phyloP scores from a whole-genome alignment of 2,113 vertebrate genomes.

The Brachionichthys hirsutus region DNA sequence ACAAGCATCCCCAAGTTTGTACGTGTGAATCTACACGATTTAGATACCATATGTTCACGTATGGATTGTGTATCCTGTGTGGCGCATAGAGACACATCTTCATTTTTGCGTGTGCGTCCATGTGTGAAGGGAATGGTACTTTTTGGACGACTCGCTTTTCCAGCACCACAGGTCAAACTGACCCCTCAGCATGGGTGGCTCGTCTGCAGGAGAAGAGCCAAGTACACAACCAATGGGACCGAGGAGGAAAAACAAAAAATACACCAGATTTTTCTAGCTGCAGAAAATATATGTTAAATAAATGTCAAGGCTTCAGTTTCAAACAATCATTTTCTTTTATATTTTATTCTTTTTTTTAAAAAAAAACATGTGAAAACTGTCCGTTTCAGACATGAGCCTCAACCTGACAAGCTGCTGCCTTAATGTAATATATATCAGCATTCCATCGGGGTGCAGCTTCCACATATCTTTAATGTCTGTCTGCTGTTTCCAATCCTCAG shows the following conservation, averaged over 20 bases:
- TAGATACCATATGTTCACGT: conserved; percentile 16
- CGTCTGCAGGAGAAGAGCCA: conserved; percentile 40
- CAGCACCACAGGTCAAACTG: conserved; percentile 50
- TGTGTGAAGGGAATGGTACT: conserved; percentile 14
- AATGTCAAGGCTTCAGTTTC: neutral
- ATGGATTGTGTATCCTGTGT: conserved; percentile 30
- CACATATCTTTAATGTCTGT: conserved; percentile 11
- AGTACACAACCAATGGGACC: conserved; percentile 42
- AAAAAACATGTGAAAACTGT: conserved; percentile 25
- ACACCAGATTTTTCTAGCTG: neutral
- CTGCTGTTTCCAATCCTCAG: conserved; percentile 36
- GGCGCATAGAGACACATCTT: neutral
- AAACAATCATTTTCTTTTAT: conserved; percentile 10
- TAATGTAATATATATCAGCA: conserved; percentile 15
- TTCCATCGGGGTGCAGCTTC: conserved; percentile 13
- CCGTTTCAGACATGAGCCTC: conserved; percentile 19
- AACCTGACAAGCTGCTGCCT: neutral
- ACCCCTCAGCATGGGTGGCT: conserved; percentile 51
- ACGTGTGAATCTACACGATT: conserved; percentile 28
- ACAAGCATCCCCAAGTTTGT: conserved; percentile 12
- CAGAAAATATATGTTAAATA: neutral
- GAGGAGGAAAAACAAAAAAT: neutral
- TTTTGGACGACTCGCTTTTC: conserved; percentile 6
- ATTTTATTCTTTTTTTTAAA: neutral
- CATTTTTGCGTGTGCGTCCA: neutral